Evolutionary conservation across 1,140 invertebrate species (phyloP).

Genomic region (Sipha flava): DNA sequence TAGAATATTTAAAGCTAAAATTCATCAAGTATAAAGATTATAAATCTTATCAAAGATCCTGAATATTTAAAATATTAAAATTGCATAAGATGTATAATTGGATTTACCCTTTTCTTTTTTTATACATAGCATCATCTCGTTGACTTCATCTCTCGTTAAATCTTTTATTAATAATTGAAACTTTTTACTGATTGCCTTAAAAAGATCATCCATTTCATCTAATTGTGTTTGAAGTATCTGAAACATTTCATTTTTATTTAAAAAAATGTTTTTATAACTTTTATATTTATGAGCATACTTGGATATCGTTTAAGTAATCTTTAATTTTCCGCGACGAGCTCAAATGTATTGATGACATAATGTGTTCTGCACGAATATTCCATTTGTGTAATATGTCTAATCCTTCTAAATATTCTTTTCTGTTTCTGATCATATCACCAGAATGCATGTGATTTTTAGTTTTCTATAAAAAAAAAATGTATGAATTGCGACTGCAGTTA

Average conservation of each 20-base stretch:
- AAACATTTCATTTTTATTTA: conserved; percentile 17
- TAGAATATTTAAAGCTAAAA: no score
- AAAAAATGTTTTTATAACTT: background rate
- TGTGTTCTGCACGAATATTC: conserved; percentile 65
- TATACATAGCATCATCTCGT: conserved; percentile 76
- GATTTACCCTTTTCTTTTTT: conserved; percentile 68
- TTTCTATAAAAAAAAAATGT: conserved; percentile 42
- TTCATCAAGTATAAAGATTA: no score
- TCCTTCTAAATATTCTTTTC: conserved; percentile 69
- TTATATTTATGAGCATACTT: conserved; percentile 44
- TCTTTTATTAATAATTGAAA: conserved; percentile 85
- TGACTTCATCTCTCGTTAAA: conserved; percentile 80
- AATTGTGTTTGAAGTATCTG: conserved; percentile 65
- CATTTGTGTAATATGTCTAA: conserved; percentile 67
- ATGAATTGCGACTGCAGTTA: no score
- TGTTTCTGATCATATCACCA: conserved; percentile 71
- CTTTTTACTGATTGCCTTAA: conserved; percentile 79
- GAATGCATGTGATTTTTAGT: conserved; percentile 79
- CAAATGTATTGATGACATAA: conserved; percentile 55
- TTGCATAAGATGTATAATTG: background rate
- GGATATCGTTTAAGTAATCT: conserved; percentile 67
- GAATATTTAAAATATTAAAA: no score
- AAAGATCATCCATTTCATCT: conserved; percentile 77
- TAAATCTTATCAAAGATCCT: no score
- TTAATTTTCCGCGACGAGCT: conserved; percentile 69